Conservation (phyloP, 2,113 vertebrate genomes). For the Clarias magur region DNA sequence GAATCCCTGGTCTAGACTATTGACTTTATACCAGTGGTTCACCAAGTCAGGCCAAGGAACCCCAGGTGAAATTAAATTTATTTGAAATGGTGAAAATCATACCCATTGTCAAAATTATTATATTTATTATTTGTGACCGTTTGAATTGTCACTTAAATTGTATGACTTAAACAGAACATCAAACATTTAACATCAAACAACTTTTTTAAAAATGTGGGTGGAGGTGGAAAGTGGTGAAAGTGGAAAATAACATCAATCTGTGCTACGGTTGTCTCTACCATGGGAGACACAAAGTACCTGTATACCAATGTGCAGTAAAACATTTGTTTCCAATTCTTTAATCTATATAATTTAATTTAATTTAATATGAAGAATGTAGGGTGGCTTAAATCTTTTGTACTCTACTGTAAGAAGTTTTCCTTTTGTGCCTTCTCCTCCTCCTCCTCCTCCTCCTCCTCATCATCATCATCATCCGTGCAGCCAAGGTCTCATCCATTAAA, state of each 20-base stretch:
- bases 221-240: background rate
- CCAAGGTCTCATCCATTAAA: background rate
- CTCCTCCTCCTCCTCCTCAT: background rate
- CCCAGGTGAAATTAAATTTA: background rate
- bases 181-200: background rate
- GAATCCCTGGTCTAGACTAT: no score
- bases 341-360: no score
- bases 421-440: background rate
- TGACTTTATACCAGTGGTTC: no score
- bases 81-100: background rate
- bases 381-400: background rate
- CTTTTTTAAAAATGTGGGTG: background rate
- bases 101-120: background rate
- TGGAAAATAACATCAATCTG: background rate
- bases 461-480: background rate
- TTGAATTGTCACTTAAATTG: background rate
- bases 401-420: background rate
- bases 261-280: background rate
- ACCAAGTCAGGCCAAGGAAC: background rate
- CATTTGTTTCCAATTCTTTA: no score
- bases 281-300: no score
- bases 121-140: background rate
- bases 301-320: background rate
- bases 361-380: no score
- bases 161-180: background rate